Evolutionary conservation across 2,113 vertebrate species (phyloP), one percentile per base, ranked within the genome.

Genomic region (Chitala chitala): DNA sequence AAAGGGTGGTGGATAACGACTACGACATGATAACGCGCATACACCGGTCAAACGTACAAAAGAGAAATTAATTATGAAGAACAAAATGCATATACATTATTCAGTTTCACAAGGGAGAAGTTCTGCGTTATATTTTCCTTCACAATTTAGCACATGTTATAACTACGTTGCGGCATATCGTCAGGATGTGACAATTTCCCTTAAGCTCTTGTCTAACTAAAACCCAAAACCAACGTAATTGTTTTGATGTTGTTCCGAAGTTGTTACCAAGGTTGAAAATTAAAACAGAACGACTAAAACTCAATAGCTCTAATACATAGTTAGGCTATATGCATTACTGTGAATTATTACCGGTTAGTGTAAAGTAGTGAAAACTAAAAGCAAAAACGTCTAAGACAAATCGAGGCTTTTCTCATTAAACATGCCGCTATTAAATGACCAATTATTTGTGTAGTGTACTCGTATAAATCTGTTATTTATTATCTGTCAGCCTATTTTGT

Each of bases 41-140:
- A 53, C n/a, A 55, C 56, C 38, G 33, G 55, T 59, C 51, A 69
- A 63, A 20, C 26, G 15, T 36, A 48, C 74, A 77, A 75, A 63
- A 71, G 44, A 51, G 65, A 58, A 66, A 76, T 46, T 26, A 24
- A 54, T 54, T 38, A 38, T 22, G 63, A 66, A 58, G 58, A 53
- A 64, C 56, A 63, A 50, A 64, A 40, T n/a, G 46, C 22, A 38
- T 33, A 69, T n/a, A 55, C 63, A 75, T n/a, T 56, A 58, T 40
- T 38, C 51, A 56, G 73, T 20, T 75, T 72, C 54, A 26, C 9
- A 22, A 55, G 50, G 36, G 31, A 50, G 80, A 78, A 80, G 83
- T 90, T 90, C 80, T 79, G 78, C 84, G 84, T 85, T 88, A 82
- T 68, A 72, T 74, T 87, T 88, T 85, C 82, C 84, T 74, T 81